Evolutionary conservation across 2,113 vertebrate species (phyloP).

Genomic region (Cranoglanis bouderius): DNA sequence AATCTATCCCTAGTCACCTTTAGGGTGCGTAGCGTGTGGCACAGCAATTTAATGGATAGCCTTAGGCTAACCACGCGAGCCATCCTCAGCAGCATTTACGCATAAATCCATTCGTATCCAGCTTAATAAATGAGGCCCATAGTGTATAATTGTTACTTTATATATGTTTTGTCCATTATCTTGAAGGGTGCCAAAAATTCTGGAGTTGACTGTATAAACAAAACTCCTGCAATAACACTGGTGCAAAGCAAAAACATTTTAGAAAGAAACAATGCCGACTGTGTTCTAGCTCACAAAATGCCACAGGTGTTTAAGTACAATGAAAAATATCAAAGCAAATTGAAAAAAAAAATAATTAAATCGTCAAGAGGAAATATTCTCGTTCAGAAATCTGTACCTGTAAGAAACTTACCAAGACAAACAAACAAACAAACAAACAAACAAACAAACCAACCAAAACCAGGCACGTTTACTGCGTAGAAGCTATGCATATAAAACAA

Average conservation of each 20-base stretch:
- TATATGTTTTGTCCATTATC: not conserved
- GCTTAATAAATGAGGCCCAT: not conserved
- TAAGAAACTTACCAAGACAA: not conserved
- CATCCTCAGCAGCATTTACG: not conserved
- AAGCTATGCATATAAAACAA: not conserved
- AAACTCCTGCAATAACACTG: not conserved
- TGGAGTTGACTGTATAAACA: not conserved
- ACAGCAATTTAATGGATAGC: too few relatives aligned
- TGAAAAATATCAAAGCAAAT: not conserved
- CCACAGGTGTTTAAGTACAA: not conserved
- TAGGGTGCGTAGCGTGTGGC: too few relatives aligned
- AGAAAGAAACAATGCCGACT: not conserved
- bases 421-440: not conserved
- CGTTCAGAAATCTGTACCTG: not conserved
- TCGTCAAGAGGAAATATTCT: not conserved
- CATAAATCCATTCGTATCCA: not conserved
- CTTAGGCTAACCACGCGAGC: too few relatives aligned
- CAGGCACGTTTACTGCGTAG: too few relatives aligned
- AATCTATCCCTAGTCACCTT: not conserved
- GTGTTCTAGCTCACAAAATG: not conserved
- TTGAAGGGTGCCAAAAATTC: not conserved
- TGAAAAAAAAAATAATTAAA: not conserved
- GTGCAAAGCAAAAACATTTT: not conserved
- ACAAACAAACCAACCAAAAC: too few relatives aligned
- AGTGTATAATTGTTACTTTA: not conserved